Percentiles rank a stretch among this genome's conserved stretches.
phyloP scores from a whole-genome alignment of 2,888 invertebrate genomes.

The Nephrotoma flavescens region DNA sequence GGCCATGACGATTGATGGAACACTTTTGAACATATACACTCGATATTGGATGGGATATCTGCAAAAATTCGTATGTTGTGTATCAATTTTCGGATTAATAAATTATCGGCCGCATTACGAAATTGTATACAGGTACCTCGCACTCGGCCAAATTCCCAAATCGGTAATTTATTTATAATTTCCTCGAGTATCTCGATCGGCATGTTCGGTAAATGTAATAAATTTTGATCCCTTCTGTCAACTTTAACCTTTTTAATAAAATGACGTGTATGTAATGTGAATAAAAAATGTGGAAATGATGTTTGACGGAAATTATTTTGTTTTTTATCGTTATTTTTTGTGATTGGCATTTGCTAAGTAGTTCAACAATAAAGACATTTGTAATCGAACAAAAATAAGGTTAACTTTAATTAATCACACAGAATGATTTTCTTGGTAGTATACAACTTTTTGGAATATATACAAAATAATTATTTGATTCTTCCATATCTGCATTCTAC shows the following conservation, averaged over 20 bases:
- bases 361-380: not conserved
- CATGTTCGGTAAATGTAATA: conserved; percentile 10
- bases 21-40: too few species aligned
- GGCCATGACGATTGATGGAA: too few species aligned
- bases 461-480: not conserved
- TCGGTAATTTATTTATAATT: conserved; percentile 18
- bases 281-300: not conserved
- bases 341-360: not conserved
- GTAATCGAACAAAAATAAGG: not conserved
- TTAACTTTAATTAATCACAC: not conserved
- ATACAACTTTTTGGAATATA: not conserved
- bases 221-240: not conserved
- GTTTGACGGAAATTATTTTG: not conserved
- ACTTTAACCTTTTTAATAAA: not conserved
- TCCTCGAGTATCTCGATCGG: conserved; percentile 19
- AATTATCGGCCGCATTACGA: conserved; percentile 16
- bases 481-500: not conserved
- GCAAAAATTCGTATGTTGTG: too few species aligned
- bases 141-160: conserved; percentile 21
- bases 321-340: not conserved
- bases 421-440: not conserved
- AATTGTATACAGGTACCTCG: conserved; percentile 19
- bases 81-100: not conserved
- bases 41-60: too few species aligned
- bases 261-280: not conserved